phyloP scores from a whole-genome alignment of 1,140 invertebrate species.

The Megalopta genalis region DNA sequence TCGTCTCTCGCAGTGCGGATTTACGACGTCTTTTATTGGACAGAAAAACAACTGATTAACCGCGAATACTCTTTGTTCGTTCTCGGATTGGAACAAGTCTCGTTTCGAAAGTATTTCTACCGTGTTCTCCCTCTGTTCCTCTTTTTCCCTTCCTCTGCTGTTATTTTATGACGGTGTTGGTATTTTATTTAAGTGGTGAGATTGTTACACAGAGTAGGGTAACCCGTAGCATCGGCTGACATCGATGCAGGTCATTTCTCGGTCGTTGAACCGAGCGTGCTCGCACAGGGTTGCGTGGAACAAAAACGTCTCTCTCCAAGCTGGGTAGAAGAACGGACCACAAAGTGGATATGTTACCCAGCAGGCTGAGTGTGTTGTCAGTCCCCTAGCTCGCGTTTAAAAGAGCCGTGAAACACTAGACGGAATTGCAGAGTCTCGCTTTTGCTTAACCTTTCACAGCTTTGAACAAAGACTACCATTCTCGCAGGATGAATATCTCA shows the following conservation, averaged over 20 bases:
- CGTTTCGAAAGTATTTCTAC: too few relatives aligned
- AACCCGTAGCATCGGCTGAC: background rate
- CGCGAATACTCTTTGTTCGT: too few relatives aligned
- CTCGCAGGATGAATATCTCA: background rate
- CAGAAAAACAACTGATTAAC: background rate
- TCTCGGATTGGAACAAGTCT: too few relatives aligned
- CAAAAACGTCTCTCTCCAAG: slow-evolving; percentile 41
- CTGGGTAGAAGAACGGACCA: slow-evolving; percentile 14
- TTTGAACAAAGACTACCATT: background rate
- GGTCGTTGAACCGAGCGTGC: slow-evolving; percentile 31
- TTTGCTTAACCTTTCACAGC: background rate
- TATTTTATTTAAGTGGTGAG: background rate
- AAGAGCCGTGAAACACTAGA: too few relatives aligned
- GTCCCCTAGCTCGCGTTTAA: background rate
- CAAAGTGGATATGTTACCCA: slow-evolving; percentile 30
- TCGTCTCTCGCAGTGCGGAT: too few relatives aligned
- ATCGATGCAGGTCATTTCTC: slow-evolving; percentile 59
- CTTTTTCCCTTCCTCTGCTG: too few relatives aligned
- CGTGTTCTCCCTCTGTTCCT: too few relatives aligned
- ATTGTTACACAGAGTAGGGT: slow-evolving; percentile 8
- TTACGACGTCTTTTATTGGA: background rate
- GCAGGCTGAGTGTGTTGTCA: slow-evolving; percentile 43
- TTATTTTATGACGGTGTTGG: too few relatives aligned
- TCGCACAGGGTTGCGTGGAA: slow-evolving; percentile 27
- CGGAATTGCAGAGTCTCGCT: background rate